These are phyloP conservation scores for Carollia perspicillata DNA, from an alignment of 2,113 vertebrate species.

Conservation along the genomic window DNA sequence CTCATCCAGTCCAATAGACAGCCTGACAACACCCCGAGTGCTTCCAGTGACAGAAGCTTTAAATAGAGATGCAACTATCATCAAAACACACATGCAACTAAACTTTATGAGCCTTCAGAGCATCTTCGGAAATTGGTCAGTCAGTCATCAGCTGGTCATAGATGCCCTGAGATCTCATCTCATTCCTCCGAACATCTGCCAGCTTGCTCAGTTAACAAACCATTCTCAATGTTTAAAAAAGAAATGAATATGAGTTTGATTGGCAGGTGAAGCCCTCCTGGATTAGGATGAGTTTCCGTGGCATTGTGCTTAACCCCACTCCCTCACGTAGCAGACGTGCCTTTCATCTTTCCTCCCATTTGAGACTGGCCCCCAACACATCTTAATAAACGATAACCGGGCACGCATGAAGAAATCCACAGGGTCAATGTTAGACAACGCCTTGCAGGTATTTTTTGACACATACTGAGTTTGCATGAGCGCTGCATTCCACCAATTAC, in stretches of 20 bases:
- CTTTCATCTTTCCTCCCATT: conserved; percentile 54
- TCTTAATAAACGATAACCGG: conserved; percentile 69
- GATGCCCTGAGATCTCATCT: conserved; percentile 47
- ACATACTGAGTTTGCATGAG: conserved; percentile 37
- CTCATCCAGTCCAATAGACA: conserved; percentile 84
- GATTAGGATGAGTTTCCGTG: conserved; percentile 41
- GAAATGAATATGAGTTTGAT: conserved; percentile 59
- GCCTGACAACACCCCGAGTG: conserved; percentile 83
- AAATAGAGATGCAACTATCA: conserved; percentile 86
- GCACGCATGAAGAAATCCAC: conserved; percentile 52
- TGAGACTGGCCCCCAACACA: conserved; percentile 22
- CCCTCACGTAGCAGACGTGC: conserved; percentile 26
- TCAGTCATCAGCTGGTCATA: conserved; percentile 65
- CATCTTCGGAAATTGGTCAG: conserved; percentile 72
- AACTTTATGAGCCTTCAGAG: conserved; percentile 76
- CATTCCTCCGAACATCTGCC: conserved; percentile 33
- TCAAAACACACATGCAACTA: conserved; percentile 76
- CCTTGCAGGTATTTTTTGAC: conserved; percentile 51
- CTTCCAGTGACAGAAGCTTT: conserved; percentile 82
- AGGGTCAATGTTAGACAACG: conserved; percentile 62
- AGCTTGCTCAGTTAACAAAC: conserved; percentile 68
- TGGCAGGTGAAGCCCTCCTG: conserved; percentile 61
- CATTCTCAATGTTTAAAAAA: conserved; percentile 52
- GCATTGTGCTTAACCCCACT: conserved; percentile 43
- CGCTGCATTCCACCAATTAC: conserved; percentile 25